phyloP scores from a whole-genome alignment of 2,113 vertebrate species.

The Daphoenositta chrysoptera region DNA sequence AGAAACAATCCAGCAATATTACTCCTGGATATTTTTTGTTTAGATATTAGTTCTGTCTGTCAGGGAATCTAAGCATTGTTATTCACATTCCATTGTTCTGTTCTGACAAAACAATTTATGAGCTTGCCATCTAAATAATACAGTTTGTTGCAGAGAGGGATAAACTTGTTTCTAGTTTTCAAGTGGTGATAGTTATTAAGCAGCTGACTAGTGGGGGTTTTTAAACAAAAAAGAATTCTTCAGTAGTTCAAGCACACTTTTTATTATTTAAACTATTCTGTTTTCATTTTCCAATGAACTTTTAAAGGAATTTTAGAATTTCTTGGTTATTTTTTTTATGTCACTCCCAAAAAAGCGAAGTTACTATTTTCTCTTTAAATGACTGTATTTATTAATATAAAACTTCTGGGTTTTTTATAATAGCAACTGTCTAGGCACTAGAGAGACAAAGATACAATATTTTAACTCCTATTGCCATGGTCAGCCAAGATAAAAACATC shows the following conservation, averaged over 20 bases:
- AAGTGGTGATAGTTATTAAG: background rate
- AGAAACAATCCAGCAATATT: background rate
- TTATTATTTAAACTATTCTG: background rate
- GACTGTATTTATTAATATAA: background rate
- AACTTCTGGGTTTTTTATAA: background rate
- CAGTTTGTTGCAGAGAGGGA: background rate
- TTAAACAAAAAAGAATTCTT: background rate
- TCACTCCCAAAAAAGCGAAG: background rate
- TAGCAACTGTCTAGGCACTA: background rate
- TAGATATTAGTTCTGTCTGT: background rate
- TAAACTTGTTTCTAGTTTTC: background rate
- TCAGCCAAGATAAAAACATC: background rate
- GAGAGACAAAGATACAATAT: background rate
- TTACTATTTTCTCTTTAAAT: background rate
- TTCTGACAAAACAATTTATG: slow-evolving; percentile 15
- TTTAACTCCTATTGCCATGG: background rate
- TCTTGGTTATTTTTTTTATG: background rate
- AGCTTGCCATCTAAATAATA: background rate
- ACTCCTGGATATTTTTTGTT: background rate
- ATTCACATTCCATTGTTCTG: background rate
- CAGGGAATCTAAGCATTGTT: background rate
- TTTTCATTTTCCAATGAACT: background rate
- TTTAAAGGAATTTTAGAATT: background rate
- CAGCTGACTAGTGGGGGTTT: background rate
- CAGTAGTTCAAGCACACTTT: background rate